A percentile compares a stretch with the other conserved stretches of the same genome.
These are phyloP conservation scores for Clavelina lepadiformis DNA, from an alignment of 23 tunicate species.

Conservation along the genomic window DNA sequence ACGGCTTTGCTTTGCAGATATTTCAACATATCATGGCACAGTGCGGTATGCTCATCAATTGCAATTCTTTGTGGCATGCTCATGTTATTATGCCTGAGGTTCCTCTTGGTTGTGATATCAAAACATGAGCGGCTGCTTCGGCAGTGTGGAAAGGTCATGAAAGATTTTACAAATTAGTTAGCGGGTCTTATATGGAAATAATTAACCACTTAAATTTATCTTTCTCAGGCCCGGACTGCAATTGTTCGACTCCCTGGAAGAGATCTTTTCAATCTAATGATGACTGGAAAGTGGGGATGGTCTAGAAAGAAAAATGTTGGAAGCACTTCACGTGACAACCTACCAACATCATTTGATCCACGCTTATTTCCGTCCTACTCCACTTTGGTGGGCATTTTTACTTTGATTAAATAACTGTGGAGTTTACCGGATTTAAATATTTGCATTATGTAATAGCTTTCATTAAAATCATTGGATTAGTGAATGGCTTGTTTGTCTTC, in stretches of 20 bases:
- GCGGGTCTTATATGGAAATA: neutral
- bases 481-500: no score
- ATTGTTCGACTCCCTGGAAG: slow-evolving; percentile 3
- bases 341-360: no score
- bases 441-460: no score
- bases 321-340: no score
- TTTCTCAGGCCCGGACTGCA: slow-evolving; percentile 6
- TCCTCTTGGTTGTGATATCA: neutral
- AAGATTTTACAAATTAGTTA: neutral
- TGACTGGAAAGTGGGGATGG: slow-evolving; percentile 24
- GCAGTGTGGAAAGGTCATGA: slow-evolving; percentile 11
- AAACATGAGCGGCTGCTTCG: neutral
- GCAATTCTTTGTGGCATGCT: neutral
- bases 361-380: no score
- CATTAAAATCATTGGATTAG: no score
- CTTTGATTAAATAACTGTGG: no score
- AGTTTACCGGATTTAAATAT: no score
- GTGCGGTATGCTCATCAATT: neutral
- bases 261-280: slow-evolving; percentile 5
- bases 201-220: neutral
- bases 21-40: slow-evolving; percentile 3
- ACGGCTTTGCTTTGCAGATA: slow-evolving; percentile 5
- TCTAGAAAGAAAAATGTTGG: no score
- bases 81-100: neutral
- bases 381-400: no score